phyloP scores from a whole-genome alignment of 2,113 vertebrate species.

The Pituophis catenifer region DNA sequence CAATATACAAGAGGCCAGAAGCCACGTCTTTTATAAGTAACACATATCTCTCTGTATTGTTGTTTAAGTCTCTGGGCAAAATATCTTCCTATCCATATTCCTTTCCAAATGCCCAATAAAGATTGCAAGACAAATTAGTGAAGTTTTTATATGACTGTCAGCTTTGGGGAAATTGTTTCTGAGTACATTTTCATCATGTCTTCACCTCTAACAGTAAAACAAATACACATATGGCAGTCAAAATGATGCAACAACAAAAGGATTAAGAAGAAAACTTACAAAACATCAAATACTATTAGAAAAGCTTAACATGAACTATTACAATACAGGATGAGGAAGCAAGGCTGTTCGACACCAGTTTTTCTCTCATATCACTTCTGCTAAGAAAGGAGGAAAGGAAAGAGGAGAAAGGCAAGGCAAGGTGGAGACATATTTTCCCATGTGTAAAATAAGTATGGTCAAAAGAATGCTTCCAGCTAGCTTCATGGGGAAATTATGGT shows the following conservation, averaged over 20 bases:
- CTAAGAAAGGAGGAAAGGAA: background rate
- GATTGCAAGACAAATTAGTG: constrained; percentile 39
- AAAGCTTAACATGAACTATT: constrained; percentile 29
- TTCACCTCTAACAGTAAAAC: constrained; percentile 13
- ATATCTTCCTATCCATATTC: constrained; percentile 20
- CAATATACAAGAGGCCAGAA: constrained; percentile 10
- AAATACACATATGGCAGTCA: constrained; percentile 11
- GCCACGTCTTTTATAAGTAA: background rate
- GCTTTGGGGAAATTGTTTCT: constrained; percentile 30
- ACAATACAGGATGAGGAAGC: background rate
- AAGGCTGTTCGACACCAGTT: background rate
- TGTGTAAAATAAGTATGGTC: background rate
- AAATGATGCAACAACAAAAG: constrained; percentile 33
- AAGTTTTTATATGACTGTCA: constrained; percentile 25
- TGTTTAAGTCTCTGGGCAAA: background rate
- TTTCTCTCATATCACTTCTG: background rate
- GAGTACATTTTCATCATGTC: constrained; percentile 19
- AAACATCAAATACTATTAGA: constrained; percentile 21
- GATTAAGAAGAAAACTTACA: background rate
- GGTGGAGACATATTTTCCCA: background rate
- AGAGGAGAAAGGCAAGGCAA: background rate
- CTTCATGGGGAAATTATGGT: background rate
- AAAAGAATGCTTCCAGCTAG: background rate
- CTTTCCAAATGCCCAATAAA: constrained; percentile 14
- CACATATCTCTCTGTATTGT: background rate